These are phyloP conservation scores for Clarias pachynema DNA, from an alignment of 2,797 vertebrate genomes.

Conservation along the genomic window DNA sequence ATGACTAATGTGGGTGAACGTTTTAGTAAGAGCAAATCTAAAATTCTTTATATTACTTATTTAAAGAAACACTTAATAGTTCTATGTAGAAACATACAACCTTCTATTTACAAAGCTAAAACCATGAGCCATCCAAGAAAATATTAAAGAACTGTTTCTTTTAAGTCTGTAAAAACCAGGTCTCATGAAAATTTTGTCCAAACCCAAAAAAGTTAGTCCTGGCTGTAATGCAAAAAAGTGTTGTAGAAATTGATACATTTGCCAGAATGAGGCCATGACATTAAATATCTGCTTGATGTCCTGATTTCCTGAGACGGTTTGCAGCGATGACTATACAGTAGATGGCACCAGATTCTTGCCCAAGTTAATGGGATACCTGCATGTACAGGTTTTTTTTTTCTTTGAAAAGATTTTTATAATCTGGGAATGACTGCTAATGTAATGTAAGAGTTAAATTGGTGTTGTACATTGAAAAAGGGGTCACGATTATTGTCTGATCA, in stretches of 20 bases:
- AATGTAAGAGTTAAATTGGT: neutral
- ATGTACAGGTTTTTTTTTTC: constrained; percentile 1
- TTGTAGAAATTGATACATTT: neutral
- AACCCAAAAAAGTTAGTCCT: too few relatives aligned
- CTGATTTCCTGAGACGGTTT: constrained; percentile 32
- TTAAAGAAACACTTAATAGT: neutral
- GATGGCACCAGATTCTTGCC: constrained; percentile 48
- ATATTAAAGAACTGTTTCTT: neutral
- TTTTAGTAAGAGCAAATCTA: neutral
- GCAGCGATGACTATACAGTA: constrained; percentile 36
- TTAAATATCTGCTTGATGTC: neutral
- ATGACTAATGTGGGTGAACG: too few relatives aligned
- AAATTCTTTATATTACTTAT: neutral
- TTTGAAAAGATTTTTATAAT: neutral
- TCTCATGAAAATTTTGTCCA: neutral
- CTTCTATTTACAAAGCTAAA: neutral
- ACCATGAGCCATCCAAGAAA: neutral
- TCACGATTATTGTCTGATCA: neutral
- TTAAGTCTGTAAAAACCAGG: neutral
- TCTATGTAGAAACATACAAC: neutral
- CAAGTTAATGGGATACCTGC: constrained; percentile 1
- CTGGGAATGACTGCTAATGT: constrained; percentile 14
- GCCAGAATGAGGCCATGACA: neutral
- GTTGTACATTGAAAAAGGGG: neutral
- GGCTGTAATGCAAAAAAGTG: too few relatives aligned